phyloP scores from a whole-genome alignment of 2,797 vertebrate genomes.

The Chelmon rostratus region DNA sequence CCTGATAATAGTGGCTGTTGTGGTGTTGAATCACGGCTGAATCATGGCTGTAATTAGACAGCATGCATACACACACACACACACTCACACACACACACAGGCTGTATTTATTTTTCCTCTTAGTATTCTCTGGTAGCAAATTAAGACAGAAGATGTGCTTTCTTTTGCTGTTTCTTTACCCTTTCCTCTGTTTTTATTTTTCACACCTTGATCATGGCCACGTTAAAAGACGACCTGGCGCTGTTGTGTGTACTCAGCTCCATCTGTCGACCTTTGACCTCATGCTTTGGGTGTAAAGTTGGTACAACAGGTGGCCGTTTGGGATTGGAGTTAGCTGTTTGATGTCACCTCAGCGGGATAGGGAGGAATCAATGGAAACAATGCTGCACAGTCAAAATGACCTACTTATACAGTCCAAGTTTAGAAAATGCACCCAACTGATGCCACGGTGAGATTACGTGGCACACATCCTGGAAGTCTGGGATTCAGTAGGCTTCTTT shows the following conservation, averaged over 20 bases:
- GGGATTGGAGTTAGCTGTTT: constrained; percentile 20
- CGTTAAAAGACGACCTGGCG: constrained; percentile 14
- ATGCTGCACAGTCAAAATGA: constrained; percentile 21
- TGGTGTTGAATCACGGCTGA: background rate
- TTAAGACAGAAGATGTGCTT: background rate
- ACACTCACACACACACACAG: background rate
- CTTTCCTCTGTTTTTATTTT: background rate
- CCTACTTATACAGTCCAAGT: constrained; percentile 26
- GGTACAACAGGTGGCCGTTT: constrained; percentile 59
- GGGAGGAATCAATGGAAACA: constrained; percentile 18
- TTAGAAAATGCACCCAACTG: constrained; percentile 5
- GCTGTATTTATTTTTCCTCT: background rate
- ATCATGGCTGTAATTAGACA: background rate
- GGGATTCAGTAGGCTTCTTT: constrained; percentile 31
- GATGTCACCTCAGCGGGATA: constrained; percentile 29
- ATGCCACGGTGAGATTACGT: constrained; percentile 11
- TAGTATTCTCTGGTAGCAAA: background rate
- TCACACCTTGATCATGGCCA: background rate
- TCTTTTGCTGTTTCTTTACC: background rate
- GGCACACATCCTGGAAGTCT: constrained; percentile 32
- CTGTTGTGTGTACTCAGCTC: constrained; percentile 35
- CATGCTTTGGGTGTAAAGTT: constrained; percentile 38
- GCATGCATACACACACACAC: background rate
- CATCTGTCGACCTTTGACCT: constrained; percentile 59
- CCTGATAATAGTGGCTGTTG: background rate